These are phyloP conservation scores for Acleris laterana DNA, from an alignment of 2,888 invertebrate genomes.

Conservation along the genomic window DNA sequence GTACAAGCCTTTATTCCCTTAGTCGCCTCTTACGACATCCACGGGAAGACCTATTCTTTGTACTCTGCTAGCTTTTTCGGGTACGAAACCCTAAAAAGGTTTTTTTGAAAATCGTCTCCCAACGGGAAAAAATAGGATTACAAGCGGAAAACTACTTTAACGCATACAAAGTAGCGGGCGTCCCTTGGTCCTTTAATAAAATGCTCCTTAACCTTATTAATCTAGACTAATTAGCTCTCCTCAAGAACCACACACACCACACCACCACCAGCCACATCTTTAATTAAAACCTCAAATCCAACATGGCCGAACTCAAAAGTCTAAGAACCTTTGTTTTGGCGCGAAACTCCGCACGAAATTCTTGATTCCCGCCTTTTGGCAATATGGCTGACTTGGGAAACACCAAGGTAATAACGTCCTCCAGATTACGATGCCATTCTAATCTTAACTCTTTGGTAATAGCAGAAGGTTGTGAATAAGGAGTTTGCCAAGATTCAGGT, in stretches of 20 bases:
- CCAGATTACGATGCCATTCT: not conserved
- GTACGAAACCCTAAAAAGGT: too few relatives aligned
- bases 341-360: slow-evolving; percentile 55
- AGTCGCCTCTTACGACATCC: too few relatives aligned
- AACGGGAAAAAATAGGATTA: too few relatives aligned
- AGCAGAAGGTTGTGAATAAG: not conserved
- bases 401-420: slow-evolving; percentile 37
- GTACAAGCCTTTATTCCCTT: too few relatives aligned
- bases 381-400: slow-evolving; percentile 47
- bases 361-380: slow-evolving; percentile 61
- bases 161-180: too few relatives aligned
- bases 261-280: slow-evolving; percentile 9
- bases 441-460: not conserved
- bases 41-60: too few relatives aligned
- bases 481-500: not conserved
- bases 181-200: too few relatives aligned
- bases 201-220: too few relatives aligned
- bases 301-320: slow-evolving; percentile 44
- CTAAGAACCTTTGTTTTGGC: slow-evolving; percentile 54
- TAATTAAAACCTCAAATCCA: slow-evolving; percentile 38
- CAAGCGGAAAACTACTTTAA: too few relatives aligned
- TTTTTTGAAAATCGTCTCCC: too few relatives aligned
- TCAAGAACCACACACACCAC: too few relatives aligned
- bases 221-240: slow-evolving; percentile 4
- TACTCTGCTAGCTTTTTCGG: too few relatives aligned